Evolutionary conservation across 2,888 invertebrate species (phyloP), one percentile per base, ranked within the genome.

Genomic region (Drosophila neonasuta): DNA sequence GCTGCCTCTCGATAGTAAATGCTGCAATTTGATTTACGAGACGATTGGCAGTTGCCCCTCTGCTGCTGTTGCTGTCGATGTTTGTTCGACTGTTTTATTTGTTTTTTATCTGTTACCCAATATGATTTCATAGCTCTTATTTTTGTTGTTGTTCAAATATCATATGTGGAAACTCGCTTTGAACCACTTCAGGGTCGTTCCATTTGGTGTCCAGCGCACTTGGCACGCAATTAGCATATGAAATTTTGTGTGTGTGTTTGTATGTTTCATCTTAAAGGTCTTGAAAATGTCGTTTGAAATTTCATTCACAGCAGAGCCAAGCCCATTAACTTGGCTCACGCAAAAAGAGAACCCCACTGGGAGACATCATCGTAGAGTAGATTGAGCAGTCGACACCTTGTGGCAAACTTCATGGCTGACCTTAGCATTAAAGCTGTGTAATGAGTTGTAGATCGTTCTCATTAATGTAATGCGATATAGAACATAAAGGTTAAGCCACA

Each of bases 211-310:
- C 60, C 79, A 63, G 65, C 71, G 77, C 77, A 71, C 79, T 80
- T 79, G 76, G 83, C 74, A 78, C 84, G 74, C 77, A 77, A 77
- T 79, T 84, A 80, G 73, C 85, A 79, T 83, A 83, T 64, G 71
- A 80, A 83, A 83, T 69, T 69, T 54, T 56, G 32, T 52, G 42
- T 66, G 11, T 67, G 13, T 59, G 41, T 48, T 55, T 32, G 5
- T 57, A 36, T 17, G 17, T 15, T 44, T 65, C 32, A 48, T 15
- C 49, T 65, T 32, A 48, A 56, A 60, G 59, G 54, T 74, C 74
- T 57, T 62, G 49, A 72, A 76, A 76, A 64, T 76, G 79, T 79
- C 79, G 68, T 79, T 83, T 69, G 61, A 74, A 68, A 69, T 69
- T 80, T 80, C 69, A 80, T 78, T 71, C 59, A 54, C 46, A 11